Evolutionary conservation across 1,140 invertebrate genomes (phyloP).

Genomic region (Homarus americanus): DNA sequence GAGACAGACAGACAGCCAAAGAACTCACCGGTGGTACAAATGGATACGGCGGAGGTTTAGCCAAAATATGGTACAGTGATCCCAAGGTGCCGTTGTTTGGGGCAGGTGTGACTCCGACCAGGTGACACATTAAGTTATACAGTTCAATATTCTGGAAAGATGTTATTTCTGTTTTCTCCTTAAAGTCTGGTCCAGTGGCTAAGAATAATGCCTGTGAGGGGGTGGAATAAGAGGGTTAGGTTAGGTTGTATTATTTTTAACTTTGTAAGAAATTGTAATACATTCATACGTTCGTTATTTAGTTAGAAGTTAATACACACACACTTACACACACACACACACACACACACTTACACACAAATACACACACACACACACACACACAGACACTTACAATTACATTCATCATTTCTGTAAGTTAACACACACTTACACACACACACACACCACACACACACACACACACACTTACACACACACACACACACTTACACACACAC

Average conservation of each 20-base stretch:
- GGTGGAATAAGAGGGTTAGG: no score
- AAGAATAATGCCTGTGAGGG: conserved; percentile 33
- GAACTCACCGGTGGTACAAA: conserved; percentile 8
- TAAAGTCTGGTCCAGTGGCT: conserved; percentile 36
- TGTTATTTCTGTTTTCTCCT: neutral
- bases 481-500: neutral
- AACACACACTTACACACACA: no score
- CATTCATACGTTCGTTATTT: neutral
- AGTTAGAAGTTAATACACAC: neutral
- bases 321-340: neutral
- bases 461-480: neutral
- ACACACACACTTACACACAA: no score
- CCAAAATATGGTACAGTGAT: conserved; percentile 6
- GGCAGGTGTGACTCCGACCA: neutral
- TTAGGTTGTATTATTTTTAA: no score
- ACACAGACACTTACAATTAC: no score
- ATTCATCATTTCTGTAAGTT: no score
- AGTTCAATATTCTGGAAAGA: conserved; percentile 41
- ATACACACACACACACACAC: no score
- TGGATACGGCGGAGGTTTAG: neutral
- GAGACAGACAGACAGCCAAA: neutral
- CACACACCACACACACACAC: no score
- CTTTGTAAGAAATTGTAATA: no score
- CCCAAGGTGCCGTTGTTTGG: conserved; percentile 37
- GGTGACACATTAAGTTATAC: conserved; percentile 45